Conservation (phyloP, 2,113 vertebrate species). For the Solenodon paradoxus region DNA sequence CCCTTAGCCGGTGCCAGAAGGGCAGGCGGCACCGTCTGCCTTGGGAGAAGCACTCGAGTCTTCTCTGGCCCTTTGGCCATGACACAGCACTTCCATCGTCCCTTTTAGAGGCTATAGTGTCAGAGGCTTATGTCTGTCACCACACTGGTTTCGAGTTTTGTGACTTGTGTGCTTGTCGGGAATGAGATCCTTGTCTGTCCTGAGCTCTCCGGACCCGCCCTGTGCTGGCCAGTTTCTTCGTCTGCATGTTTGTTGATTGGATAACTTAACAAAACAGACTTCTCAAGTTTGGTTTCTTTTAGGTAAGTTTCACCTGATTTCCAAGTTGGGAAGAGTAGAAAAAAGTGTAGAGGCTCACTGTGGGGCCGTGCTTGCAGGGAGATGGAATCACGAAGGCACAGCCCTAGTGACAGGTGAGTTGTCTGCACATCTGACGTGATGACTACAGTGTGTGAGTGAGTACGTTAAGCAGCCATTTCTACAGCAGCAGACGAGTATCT, state of each 20-base stretch:
- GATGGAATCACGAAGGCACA: slow-evolving; percentile 97
- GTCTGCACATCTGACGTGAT: neutral
- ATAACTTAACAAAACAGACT: slow-evolving; percentile 12
- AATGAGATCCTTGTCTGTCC: slow-evolving; percentile 36
- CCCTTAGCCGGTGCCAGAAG: too few species aligned
- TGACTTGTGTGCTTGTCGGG: neutral
- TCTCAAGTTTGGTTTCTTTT: slow-evolving; percentile 58
- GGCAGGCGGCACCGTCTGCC: too few species aligned
- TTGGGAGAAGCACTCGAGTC: too few species aligned
- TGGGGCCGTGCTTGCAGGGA: slow-evolving; percentile 94
- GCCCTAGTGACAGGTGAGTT: slow-evolving; percentile 93
- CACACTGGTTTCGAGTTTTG: neutral
- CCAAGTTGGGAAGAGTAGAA: slow-evolving; percentile 93
- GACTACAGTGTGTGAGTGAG: too few species aligned
- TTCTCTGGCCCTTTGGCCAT: neutral
- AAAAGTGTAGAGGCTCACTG: slow-evolving; percentile 96
- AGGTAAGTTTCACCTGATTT: slow-evolving; percentile 97
- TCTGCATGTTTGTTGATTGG: neutral
- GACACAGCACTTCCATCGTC: neutral
- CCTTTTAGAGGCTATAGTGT: too few species aligned
- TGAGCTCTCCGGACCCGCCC: neutral
- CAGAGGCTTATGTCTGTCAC: too few species aligned
- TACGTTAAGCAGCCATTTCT: too few species aligned
- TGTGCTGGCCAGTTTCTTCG: neutral
- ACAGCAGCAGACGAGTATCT: too few species aligned